Percentiles rank a stretch among this genome's conserved stretches.
These are phyloP conservation scores for Xenops minutus DNA, from an alignment of 2,797 vertebrate species.

Conservation along the genomic window DNA sequence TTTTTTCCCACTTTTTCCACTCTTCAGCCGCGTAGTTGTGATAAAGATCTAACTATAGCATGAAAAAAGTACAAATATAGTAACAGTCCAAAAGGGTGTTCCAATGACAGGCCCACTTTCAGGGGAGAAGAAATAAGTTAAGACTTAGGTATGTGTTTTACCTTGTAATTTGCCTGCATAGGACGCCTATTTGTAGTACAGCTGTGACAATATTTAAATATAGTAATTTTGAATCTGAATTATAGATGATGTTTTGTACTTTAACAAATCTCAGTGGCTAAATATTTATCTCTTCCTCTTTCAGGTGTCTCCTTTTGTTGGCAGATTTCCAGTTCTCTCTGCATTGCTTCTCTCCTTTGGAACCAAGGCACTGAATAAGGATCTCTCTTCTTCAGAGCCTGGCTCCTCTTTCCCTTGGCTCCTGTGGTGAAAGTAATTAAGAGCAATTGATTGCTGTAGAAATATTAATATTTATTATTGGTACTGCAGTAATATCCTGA, in stretches of 20 bases:
- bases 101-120: background rate
- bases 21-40: background rate
- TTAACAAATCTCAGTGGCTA: conserved; percentile 13
- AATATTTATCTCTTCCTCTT: conserved; percentile 49
- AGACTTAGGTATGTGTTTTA: background rate
- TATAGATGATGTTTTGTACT: conserved; percentile 53
- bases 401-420: conserved; percentile 11
- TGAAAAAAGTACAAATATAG: background rate
- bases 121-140: background rate
- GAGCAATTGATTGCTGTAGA: conserved; percentile 35
- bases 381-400: background rate
- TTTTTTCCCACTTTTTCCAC: background rate
- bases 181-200: background rate
- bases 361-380: conserved; percentile 3
- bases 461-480: conserved; percentile 59
- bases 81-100: background rate
- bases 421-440: conserved; percentile 51
- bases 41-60: background rate
- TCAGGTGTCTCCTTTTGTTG: conserved; percentile 12
- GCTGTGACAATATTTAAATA: conserved; percentile 46
- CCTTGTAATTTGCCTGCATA: background rate
- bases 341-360: background rate
- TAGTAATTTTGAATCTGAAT: conserved; percentile 42
- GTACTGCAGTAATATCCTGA: conserved; percentile 13
- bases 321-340: conserved; percentile 29